These are phyloP conservation scores for Phortica magna DNA, from an alignment of 2,888 invertebrate genomes.

Conservation along the genomic window DNA sequence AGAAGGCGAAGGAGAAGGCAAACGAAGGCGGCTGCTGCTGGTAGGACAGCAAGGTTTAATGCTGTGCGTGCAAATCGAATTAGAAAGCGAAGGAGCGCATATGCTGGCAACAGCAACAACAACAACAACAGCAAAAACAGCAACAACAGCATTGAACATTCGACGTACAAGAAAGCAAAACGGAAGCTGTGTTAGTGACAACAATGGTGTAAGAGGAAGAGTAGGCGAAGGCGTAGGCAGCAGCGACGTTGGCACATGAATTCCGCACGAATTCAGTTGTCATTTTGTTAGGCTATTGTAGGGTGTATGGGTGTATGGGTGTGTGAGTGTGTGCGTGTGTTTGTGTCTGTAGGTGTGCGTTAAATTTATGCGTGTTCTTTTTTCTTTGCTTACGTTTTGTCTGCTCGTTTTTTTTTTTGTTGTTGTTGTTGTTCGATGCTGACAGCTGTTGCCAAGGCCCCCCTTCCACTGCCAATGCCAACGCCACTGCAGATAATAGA, in stretches of 20 bases:
- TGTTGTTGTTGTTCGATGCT: slow-evolving; percentile 31
- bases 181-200: slow-evolving; percentile 1
- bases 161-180: background rate
- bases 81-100: slow-evolving; percentile 37
- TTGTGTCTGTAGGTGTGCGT: slow-evolving; percentile 42
- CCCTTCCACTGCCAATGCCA: slow-evolving; percentile 29
- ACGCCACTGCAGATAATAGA: slow-evolving; percentile 50
- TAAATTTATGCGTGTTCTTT: slow-evolving; percentile 54
- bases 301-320: background rate
- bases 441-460: slow-evolving; percentile 66
- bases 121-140: too few species aligned
- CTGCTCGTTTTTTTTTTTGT: background rate
- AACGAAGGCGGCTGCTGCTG: background rate
- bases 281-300: slow-evolving; percentile 36
- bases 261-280: slow-evolving; percentile 50
- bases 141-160: too few species aligned
- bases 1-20: background rate
- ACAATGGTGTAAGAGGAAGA: background rate
- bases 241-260: slow-evolving; percentile 2
- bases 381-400: background rate
- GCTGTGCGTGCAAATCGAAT: slow-evolving; percentile 63
- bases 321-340: slow-evolving; percentile 4
- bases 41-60: slow-evolving; percentile 47
- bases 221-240: background rate
- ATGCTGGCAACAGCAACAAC: too few species aligned